Evolutionary conservation across 2,797 vertebrate species (phyloP).

Genomic region (Melopsittacus undulatus): DNA sequence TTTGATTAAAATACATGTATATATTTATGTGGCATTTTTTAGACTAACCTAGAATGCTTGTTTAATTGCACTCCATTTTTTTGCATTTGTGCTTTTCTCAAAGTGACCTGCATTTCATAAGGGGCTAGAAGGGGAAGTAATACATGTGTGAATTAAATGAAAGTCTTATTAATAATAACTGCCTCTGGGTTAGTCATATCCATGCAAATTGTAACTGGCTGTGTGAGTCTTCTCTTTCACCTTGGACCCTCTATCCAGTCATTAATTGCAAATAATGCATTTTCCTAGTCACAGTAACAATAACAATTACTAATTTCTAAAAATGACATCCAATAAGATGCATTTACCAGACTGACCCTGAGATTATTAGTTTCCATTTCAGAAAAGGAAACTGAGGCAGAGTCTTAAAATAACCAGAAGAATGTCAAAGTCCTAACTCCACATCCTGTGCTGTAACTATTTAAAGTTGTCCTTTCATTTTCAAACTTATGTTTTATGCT

Average conservation of each 20-base stretch:
- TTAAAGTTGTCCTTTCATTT: not conserved
- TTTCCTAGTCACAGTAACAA: not conserved
- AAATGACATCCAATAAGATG: not conserved
- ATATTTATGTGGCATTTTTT: not conserved
- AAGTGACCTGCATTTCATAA: not conserved
- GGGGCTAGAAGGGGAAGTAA: not conserved
- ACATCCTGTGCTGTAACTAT: not conserved
- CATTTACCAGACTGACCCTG: not conserved
- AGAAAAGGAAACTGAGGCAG: not conserved
- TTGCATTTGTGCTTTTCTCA: not conserved
- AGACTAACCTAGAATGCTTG: not conserved
- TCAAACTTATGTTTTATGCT: not conserved
- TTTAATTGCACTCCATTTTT: not conserved
- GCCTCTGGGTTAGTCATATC: slow-evolving; percentile 9
- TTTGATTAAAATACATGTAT: not conserved
- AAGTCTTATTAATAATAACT: slow-evolving; percentile 31
- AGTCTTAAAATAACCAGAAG: not conserved
- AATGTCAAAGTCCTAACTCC: not conserved
- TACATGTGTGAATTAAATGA: not conserved
- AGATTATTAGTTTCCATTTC: not conserved
- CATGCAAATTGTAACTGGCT: not conserved
- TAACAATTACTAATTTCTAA: not conserved
- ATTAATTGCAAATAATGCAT: slow-evolving; percentile 18
- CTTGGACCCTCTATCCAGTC: not conserved
- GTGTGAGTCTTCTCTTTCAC: slow-evolving; percentile 21